Evolutionary conservation across 2,888 invertebrate species (phyloP), one percentile per base, ranked within the genome.

Genomic region (Macaria notata): DNA sequence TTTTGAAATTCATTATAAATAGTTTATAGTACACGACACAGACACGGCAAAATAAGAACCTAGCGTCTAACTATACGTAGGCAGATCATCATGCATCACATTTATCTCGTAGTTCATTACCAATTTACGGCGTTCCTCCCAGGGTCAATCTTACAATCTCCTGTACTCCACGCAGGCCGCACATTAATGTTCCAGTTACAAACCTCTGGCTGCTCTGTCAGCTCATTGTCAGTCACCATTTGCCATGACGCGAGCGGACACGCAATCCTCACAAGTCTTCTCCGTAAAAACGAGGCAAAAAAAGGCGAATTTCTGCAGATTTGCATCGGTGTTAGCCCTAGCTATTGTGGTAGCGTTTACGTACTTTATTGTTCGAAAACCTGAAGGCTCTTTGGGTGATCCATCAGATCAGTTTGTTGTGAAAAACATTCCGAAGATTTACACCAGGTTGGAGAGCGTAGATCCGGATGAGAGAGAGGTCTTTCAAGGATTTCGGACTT

Each of bases 401-500:
- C 81, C 85, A 0, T 83, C 86, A 0, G 86, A 86, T 63, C 82
- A 86, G 58, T 85, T 79, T 59, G 73, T 79, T 9, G 73, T 85
- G 33, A 84, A 80, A 66, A 83, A 76, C 45, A 78, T 88, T n/a
- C 89, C 90, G 2, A 79, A 77, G 65, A 65, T 76, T 6, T 91
- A 87, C 63, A 83, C 81, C 1, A 79, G 75, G 36, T 75, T 86
- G 38, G 92, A 92, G 68, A 71, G 75, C 7, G 72, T 83, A 3
- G 85, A 93, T 64, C 82, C 92, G 9, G 93, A 94, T 56, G 93
- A 94, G 58, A 83, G 93, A 52, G 93, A 93, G 47, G 83, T 94
- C 0, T 92, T 94, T 71, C 88, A 92, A 65, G 94, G 94, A 62
- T 92, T 93, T 51, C 91, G 93, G 47, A 94, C 94, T 0, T 94